Conservation (phyloP, 2,113 vertebrate species). For the Eclectus roratus region DNA sequence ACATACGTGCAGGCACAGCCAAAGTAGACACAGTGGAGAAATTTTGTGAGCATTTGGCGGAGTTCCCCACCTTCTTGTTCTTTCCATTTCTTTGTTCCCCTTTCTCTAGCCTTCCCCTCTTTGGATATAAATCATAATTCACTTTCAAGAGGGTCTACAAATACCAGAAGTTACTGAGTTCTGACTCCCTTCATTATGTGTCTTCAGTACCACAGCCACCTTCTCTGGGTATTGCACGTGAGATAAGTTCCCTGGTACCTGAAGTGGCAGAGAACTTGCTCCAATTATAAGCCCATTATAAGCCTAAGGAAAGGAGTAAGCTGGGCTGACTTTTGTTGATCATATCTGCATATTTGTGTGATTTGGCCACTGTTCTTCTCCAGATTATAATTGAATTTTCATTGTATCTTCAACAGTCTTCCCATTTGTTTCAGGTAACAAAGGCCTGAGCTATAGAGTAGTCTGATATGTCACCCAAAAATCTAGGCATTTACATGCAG, state of each 20-base stretch:
- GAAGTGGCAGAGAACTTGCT: not conserved
- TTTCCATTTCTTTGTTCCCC: constrained; percentile 16
- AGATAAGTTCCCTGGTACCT: not conserved
- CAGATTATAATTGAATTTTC: not conserved
- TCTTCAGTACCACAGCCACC: not conserved
- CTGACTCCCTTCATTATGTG: not conserved
- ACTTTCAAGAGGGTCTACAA: not conserved
- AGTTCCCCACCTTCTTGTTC: constrained; percentile 35
- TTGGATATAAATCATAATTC: not conserved
- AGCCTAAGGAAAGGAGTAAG: not conserved
- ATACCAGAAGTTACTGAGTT: not conserved
- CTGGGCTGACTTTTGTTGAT: not conserved
- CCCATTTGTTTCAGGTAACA: not conserved
- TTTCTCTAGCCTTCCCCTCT: not conserved
- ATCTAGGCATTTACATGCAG: not conserved
- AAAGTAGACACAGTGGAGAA: constrained; percentile 49
- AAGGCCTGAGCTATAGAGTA: not conserved
- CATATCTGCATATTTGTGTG: not conserved
- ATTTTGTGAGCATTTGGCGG: not conserved
- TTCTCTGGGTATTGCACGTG: not conserved
- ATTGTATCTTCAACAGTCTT: not conserved
- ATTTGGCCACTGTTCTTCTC: not conserved
- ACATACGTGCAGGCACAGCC: constrained; percentile 31
- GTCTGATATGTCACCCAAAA: not conserved
- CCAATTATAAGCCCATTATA: not conserved